Evolutionary conservation across 2,113 vertebrate species (phyloP), one percentile per base, ranked within the genome.

Genomic region (Apeltes quadracus): DNA sequence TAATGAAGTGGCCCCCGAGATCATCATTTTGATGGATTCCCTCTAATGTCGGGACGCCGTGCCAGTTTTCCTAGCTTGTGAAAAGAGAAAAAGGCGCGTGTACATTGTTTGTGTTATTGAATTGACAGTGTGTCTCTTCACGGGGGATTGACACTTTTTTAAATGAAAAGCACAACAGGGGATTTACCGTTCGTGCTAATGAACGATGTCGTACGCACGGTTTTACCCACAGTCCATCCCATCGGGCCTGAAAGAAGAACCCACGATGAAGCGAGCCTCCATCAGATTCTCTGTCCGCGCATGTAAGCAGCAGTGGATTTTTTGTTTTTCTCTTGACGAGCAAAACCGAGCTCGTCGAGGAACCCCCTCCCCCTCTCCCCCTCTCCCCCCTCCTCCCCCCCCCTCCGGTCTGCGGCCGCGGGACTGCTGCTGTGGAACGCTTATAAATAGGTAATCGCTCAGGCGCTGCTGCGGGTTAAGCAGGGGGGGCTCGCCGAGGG

Each of bases 361-460:
- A n/a, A n/a, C n/a, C n/a, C n/a, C n/a, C n/a, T n/a, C n/a, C n/a
- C n/a, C n/a, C n/a, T n/a, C n/a, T n/a, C n/a, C n/a, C n/a, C n/a
- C n/a, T n/a, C 72, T 78, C 56, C 54, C 43, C 73, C 56, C 54
- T 39, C 73, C 72, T 76, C 56, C 54, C 43, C 73, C 56, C 54
- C 43, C 73, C n/a, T 43, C 74, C 78, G 65, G 72, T 69, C 77
- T 48, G 69, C 29, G 63, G 83, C 15, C 50, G 68, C 63, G 84
- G 65, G 67, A n/a, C n/a, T n/a, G 63, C 53, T 73, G 73, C 48
- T 69, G 79, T 63, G 61, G 78, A 67, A 41, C 55, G 70, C 75
- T 84, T 88, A 89, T 92, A 89, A 92, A 92, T 92, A 91, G 83
- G 76, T 71, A 76, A 85, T 83, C 12, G 62, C 79, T 88, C 59